Evolutionary conservation across 2,888 invertebrate species (phyloP), one percentile per base, ranked within the genome.

Genomic region (Dioctria linearis): DNA sequence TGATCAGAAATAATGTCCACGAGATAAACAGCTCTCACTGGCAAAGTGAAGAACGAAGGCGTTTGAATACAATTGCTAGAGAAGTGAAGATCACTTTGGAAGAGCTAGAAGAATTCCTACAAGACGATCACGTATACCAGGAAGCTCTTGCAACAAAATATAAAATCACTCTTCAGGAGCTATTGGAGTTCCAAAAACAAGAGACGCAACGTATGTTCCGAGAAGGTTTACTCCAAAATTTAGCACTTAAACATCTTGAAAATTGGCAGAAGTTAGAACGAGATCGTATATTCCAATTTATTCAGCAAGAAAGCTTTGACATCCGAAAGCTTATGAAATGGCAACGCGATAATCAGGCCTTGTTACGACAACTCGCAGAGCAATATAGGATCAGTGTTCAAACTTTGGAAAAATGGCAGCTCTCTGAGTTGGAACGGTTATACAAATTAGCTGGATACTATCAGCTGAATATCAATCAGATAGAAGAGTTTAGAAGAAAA

Each of bases 401-500:
- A 4, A 84, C 85, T 0, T 80, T 88, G 0, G 86, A 84, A 67
- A 85, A 85, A 3, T 88, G 88, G 88, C 88, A 88, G 80, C 71
- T 84, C 4, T 80, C 57, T 51, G 88, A 88, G 57, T 86, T 86
- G 39, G 84, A 86, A 25, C 85, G 88, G 2, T 84, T 88, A 13
- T 83, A 83, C 71, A 82, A 83, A 0, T 80, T 88, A 37, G 87
- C 87, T 0, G 83, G 84, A 0, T 85, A 86, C 79, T 88, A 88
- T 66, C 84, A 84, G 37, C 85, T 87, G 84, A 84, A 84, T 0
- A 82, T 87, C 3, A 86, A 82, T 9, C 86, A 86, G 6, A 79
- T 88, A 37, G 87, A 87, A 79, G 85, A 87, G 80, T 88, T 88
- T 83, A 86, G 88, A 3, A 84, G 85, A 3, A 86, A 85, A n/a